Evolutionary conservation across 2,888 invertebrate genomes (phyloP).

Genomic region (Notocelia uddmanniana): DNA sequence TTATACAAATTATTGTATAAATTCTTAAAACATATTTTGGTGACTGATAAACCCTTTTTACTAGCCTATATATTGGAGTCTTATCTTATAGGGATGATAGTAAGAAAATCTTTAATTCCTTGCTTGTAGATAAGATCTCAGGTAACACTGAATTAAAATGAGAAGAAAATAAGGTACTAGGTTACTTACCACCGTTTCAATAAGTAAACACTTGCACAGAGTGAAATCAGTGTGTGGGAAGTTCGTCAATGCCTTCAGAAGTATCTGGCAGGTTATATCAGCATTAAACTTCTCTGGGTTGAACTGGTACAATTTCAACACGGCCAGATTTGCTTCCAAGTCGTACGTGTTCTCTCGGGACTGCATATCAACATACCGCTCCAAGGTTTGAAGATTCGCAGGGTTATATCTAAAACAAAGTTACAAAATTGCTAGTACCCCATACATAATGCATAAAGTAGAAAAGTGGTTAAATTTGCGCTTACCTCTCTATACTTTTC

Average conservation of each 20-base stretch:
- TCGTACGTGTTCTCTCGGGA: conserved; percentile 97
- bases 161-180: background rate
- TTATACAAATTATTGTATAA: too few species aligned
- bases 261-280: conserved; percentile 94
- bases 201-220: conserved; percentile 97
- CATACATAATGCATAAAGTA: conserved; percentile 13
- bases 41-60: too few species aligned
- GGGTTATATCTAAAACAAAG: conserved; percentile 94
- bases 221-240: conserved; percentile 99
- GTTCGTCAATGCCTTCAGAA: conserved; percentile 98
- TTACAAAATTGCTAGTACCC: conserved; percentile 44
- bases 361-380: conserved; percentile 97
- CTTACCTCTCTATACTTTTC: conserved; percentile 96
- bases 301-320: conserved; percentile 98
- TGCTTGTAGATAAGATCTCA: background rate
- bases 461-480: conserved; percentile 3
- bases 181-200: conserved; percentile 87
- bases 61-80: too few species aligned
- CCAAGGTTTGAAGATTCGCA: conserved; percentile 95
- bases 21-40: too few species aligned
- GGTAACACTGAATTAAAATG: background rate
- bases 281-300: conserved; percentile 95
- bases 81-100: too few species aligned
- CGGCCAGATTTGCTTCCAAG: conserved; percentile 98
- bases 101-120: background rate